These are phyloP conservation scores for Mirza zaza DNA, from an alignment of 2,113 vertebrate genomes.

Conservation along the genomic window DNA sequence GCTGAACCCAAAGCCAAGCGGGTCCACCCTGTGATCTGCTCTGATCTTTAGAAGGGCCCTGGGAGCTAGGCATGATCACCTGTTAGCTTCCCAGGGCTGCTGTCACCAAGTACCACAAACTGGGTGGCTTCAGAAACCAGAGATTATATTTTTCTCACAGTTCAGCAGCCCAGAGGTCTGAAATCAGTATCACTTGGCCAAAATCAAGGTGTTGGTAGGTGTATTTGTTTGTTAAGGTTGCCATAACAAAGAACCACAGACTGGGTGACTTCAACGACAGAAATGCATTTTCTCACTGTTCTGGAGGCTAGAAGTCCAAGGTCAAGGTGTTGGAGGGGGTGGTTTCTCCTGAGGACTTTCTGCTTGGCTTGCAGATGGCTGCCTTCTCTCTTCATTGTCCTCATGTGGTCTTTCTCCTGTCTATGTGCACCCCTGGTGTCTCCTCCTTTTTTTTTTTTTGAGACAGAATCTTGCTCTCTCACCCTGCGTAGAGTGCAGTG, in stretches of 20 bases:
- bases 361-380: neutral
- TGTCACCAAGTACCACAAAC: neutral
- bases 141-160: neutral
- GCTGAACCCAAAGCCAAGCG: neutral
- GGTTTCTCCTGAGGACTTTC: neutral
- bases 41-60: neutral
- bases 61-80: neutral
- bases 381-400: neutral
- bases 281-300: neutral
- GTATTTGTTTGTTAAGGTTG: neutral
- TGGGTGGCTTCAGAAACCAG: neutral
- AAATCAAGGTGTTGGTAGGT: neutral
- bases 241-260: neutral
- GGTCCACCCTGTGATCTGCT: neutral
- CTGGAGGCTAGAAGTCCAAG: neutral
- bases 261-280: neutral
- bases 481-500: neutral
- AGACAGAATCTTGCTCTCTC: neutral
- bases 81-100: neutral
- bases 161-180: neutral
- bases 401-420: neutral
- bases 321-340: neutral
- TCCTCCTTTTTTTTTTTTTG: neutral
- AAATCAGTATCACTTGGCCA: neutral
- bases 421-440: neutral